phyloP scores from a whole-genome alignment of 2,797 vertebrate species.

The Sebastes iracundus region DNA sequence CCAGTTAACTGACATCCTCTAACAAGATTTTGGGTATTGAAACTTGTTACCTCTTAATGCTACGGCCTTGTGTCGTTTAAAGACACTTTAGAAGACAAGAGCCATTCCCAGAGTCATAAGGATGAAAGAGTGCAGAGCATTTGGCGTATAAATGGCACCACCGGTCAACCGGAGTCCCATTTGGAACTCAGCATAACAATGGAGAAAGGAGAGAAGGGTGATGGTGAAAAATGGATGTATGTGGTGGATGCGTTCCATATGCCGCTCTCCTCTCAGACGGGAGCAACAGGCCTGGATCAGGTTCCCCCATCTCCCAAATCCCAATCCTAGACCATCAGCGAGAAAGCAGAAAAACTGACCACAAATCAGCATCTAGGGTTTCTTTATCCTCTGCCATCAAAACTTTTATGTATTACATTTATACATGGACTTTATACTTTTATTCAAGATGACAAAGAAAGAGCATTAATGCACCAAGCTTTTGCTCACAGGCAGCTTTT shows the following conservation, averaged over 20 bases:
- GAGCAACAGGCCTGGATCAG: slow-evolving; percentile 59
- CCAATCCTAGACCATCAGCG: slow-evolving; percentile 42
- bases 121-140: slow-evolving; percentile 51
- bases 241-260: slow-evolving; percentile 78
- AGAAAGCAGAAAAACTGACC: slow-evolving; percentile 51
- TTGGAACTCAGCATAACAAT: slow-evolving; percentile 70
- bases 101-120: slow-evolving; percentile 20
- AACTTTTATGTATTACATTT: slow-evolving; percentile 26
- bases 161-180: slow-evolving; percentile 62
- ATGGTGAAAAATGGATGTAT: slow-evolving; percentile 81
- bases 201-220: slow-evolving; percentile 60
- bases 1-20: neutral
- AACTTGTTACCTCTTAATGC: neutral
- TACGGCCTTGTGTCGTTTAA: neutral
- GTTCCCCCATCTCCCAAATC: slow-evolving; percentile 60
- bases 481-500: slow-evolving; percentile 7
- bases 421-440: slow-evolving; percentile 23
- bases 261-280: slow-evolving; percentile 51
- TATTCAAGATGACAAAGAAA: slow-evolving; percentile 23
- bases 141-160: slow-evolving; percentile 34
- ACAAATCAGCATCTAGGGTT: slow-evolving; percentile 59
- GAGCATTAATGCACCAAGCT: neutral
- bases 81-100: slow-evolving; percentile 23
- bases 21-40: neutral
- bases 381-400: slow-evolving; percentile 46